phyloP scores from a whole-genome alignment of 1,140 invertebrate species.

The Drosophila arizonae region DNA sequence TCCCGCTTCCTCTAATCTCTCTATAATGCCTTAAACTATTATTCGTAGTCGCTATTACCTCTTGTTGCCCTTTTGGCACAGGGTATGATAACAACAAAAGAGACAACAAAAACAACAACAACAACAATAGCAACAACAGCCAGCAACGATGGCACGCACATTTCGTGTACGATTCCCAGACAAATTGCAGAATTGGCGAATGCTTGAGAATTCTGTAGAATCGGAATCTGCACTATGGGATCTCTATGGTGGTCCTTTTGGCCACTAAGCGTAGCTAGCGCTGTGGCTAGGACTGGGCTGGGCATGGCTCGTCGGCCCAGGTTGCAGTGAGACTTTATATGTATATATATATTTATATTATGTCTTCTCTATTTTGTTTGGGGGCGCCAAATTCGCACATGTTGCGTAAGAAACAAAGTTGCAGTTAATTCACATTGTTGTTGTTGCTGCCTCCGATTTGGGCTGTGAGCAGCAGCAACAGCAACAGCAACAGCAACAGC shows the following conservation, averaged over 20 bases:
- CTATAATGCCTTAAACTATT: too few relatives aligned
- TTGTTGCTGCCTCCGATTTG: constrained; percentile 21
- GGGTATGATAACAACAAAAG: constrained; percentile 26
- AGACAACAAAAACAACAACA: constrained; percentile 20
- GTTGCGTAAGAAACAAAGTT: constrained; percentile 41
- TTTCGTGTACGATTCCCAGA: constrained; percentile 77
- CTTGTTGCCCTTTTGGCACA: not conserved
- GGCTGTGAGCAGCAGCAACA: constrained; percentile 4
- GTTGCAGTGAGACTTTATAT: constrained; percentile 6
- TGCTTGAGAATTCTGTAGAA: constrained; percentile 72
- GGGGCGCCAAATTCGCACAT: constrained; percentile 54
- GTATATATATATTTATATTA: constrained; percentile 15
- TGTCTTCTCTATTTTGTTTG: constrained; percentile 9
- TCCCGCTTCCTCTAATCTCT: too few relatives aligned
- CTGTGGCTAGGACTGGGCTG: not conserved
- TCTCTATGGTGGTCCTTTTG: constrained; percentile 57
- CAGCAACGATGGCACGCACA: constrained; percentile 67
- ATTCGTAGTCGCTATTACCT: not conserved
- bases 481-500: constrained; percentile 18
- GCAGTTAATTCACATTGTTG: constrained; percentile 28
- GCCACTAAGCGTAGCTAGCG: not conserved
- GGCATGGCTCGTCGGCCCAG: not conserved
- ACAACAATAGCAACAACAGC: not conserved
- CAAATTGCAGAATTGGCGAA: constrained; percentile 75
- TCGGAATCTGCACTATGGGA: constrained; percentile 62